Base-by-base conservation (phyloP, 2,113 vertebrate species). In the Sceloporus undulatus region DNA sequence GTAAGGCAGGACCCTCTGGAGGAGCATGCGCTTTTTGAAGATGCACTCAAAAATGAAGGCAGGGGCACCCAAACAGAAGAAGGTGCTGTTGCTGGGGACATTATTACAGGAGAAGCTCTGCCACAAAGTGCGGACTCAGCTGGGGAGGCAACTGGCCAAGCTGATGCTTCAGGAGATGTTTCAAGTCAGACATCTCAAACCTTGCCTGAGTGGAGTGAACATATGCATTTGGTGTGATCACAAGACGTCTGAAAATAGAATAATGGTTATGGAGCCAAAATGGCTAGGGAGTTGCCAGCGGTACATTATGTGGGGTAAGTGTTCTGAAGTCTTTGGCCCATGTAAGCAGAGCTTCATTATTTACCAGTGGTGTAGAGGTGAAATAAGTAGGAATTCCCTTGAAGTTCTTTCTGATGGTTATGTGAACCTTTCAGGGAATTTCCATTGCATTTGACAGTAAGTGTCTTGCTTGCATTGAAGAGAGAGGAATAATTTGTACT, bases 161-260 rank as follows among this genome's bases (percentile, higher is more conserved):
- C 88, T 94, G 95, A 74, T 92, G 94, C 93, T 76, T 96, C 97
- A 1, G 97, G 94, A 84, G 97, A 97, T 88, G 90, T 96, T 96
- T 96, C 97, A 40, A 95, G 96, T 93, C 98, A 97, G 2, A 96
- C 97, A 93, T 97, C 97, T 93, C 96, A 97, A 85, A 97, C 97
- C 95, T 97, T 98, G 89, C 97, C 97, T 85, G 98, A 99, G 92
- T 99, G 98, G 98, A 98, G 97, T 92, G 98, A 98, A 87, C 98
- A 98, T 88, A 97, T 98, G 88, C 98, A 99, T 96, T 96, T 98
- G 95, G 98, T 99, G 74, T 99, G 96, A 98, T 89, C 83, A 74
- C 59, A 87, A 76, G 71, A 54, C 29, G 80, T 68, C 19, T 84
- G 73, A 68, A 40, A 5, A 38, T 13, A 68, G 74, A 75, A 84